Evolutionary conservation across 2,797 vertebrate genomes (phyloP), one percentile per base, ranked within the genome.

Genomic region (Pristis pectinata): DNA sequence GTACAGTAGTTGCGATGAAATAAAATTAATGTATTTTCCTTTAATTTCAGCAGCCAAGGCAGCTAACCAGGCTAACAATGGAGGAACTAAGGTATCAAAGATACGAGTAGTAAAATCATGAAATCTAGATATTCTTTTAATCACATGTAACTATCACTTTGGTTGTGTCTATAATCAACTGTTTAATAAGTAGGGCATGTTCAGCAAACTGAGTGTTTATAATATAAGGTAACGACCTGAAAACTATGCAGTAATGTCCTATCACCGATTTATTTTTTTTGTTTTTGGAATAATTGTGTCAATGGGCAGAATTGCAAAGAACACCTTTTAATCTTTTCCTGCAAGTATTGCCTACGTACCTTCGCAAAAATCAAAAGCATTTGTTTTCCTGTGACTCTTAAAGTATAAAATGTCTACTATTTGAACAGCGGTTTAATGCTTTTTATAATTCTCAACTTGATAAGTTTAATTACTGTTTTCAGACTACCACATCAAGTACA

Each of bases 31-130:
- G 34, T 76, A 76, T 89, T 93, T 70, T 93, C 91, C 15, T 7
- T 94, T 74, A 74, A 49, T 93, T 93, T 94, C 70, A 94, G 92
- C 27, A 70, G 44, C 70, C 30, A 74, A 76, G 44, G 70, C 70
- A 34, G 11, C 83, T 9, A 87, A 17, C 44, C 92, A 53, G 30
- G 49, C 67, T 17, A 94, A 37, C 91, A 93, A 6, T 76, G 44
- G 70, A 53, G 44, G 1, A 13, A 34, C 30, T 5, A 72, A 72
- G 70, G 44, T 30, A 74, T 53, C 44, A 56, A 94, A 94, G 92
- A 27, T 70, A 13, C 67, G 34, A 70, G 70, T 94, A 76, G 44
- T 53, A 17, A 11, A 6, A 17, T 67, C n/a, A 44, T 34, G 53
- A 22, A 72, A 72, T 93, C 22, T 74, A 15, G 70, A n/a, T 49